Percentiles rank a stretch among this genome's conserved stretches.
Conservation (phyloP, 2,113 vertebrate species). For the Peromyscus californicus region DNA sequence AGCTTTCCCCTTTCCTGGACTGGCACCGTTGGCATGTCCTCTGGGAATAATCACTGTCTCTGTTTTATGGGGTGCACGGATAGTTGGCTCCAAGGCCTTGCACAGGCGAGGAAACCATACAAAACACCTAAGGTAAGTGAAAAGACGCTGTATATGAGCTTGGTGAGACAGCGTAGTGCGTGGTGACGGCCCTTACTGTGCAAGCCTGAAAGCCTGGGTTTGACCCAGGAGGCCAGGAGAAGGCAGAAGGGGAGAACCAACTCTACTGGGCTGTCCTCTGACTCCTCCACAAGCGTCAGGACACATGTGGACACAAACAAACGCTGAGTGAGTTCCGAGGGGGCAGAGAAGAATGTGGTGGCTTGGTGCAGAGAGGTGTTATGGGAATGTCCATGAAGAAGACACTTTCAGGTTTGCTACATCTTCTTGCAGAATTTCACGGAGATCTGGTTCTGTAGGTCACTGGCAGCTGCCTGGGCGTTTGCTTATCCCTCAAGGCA, state of each 20-base stretch:
- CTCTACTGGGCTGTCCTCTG: too few relatives aligned
- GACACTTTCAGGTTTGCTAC: not conserved
- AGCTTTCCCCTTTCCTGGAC: constrained; percentile 15
- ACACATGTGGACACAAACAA: not conserved
- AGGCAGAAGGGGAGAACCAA: not conserved
- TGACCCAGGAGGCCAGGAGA: not conserved
- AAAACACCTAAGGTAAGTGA: too few relatives aligned
- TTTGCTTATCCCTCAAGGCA: constrained; percentile 13
- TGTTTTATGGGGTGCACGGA: not conserved
- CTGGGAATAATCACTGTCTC: not conserved
- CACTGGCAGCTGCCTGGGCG: not conserved
- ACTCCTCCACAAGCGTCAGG: not conserved
- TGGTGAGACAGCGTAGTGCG: not conserved
- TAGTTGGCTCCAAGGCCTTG: not conserved
- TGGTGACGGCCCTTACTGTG: not conserved
- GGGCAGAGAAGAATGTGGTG: not conserved
- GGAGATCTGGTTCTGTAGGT: not conserved
- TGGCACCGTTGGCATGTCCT: too few relatives aligned
- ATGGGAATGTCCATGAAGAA: not conserved
- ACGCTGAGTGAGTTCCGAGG: not conserved
- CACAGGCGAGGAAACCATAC: not conserved
- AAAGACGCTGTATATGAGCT: not conserved
- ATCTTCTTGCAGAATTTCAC: not conserved
- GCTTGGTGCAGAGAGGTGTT: not conserved
- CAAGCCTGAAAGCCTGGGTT: not conserved